phyloP scores from a whole-genome alignment of 1,140 invertebrate species.

The Myzus persicae region DNA sequence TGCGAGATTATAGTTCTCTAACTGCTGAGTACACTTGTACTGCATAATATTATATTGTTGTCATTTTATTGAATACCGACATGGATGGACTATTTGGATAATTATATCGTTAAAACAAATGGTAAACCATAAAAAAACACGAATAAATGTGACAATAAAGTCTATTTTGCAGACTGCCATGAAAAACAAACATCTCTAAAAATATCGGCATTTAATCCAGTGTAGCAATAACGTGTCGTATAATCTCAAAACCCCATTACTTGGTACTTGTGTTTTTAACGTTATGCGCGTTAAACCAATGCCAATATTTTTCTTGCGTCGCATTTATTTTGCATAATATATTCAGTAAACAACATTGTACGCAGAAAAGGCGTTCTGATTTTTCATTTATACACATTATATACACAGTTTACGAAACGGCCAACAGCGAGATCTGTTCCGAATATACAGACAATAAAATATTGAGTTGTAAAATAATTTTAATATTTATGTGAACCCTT shows the following conservation, averaged over 20 bases:
- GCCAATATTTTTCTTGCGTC: conserved; percentile 17
- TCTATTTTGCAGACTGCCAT: not conserved
- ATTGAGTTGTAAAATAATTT: not conserved
- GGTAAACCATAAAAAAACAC: not conserved
- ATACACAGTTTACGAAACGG: not conserved
- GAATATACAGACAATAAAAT: not conserved
- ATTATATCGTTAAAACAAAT: conserved; percentile 4
- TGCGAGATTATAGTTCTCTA: not conserved
- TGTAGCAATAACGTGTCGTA: not conserved
- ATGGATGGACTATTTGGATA: not conserved
- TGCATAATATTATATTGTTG: not conserved
- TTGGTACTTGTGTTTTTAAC: not conserved
- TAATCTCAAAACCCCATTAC: not conserved
- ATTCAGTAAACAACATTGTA: not conserved
- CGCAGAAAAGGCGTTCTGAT: not conserved
- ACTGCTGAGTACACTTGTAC: not conserved
- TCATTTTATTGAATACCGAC: not conserved
- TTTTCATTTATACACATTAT: not conserved
- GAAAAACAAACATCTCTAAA: conserved; percentile 13
- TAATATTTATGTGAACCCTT: not conserved
- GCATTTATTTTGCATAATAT: conserved; percentile 28
- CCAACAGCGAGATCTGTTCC: not conserved
- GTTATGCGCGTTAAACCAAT: not conserved
- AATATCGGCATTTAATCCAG: conserved; percentile 7
- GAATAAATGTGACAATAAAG: not conserved